These are phyloP conservation scores for Lutjanus argentimaculatus DNA, from an alignment of 2,797 vertebrate species.

Conservation along the genomic window DNA sequence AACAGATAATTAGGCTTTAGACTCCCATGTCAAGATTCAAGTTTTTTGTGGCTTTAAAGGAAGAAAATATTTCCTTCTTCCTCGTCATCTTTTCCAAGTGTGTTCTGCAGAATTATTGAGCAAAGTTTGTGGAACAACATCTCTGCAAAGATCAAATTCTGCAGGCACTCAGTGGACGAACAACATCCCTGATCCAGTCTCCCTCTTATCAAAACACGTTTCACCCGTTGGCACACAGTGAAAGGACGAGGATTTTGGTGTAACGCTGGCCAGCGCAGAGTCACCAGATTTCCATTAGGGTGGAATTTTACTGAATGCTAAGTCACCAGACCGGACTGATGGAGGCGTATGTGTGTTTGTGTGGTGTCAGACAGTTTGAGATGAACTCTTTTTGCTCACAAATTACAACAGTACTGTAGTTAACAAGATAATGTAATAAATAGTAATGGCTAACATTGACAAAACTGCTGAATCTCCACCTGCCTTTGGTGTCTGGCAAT, in stretches of 20 bases:
- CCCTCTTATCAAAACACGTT: conserved; percentile 66
- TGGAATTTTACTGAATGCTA: conserved; percentile 69
- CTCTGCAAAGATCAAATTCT: not conserved
- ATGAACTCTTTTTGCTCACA: not conserved
- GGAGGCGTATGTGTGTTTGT: not conserved
- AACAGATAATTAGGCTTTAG: not conserved
- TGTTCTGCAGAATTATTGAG: not conserved
- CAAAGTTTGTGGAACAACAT: not conserved
- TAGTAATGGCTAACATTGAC: not conserved
- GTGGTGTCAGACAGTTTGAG: conserved; percentile 1
- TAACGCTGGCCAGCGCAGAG: conserved; percentile 42
- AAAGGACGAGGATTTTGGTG: conserved; percentile 67
- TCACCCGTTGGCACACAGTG: conserved; percentile 58
- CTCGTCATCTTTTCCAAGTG: not conserved
- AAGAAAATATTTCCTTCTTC: not conserved
- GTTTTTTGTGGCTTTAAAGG: not conserved
- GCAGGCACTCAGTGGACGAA: conserved; percentile 11
- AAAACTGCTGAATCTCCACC: conserved; percentile 14
- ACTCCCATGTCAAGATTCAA: not conserved
- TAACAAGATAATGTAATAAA: not conserved
- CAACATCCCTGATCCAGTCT: conserved; percentile 40
- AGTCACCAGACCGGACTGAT: conserved; percentile 66
- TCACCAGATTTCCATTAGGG: conserved; percentile 75
- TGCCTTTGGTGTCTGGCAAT: conserved; percentile 3
- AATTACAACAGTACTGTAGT: not conserved